Conservation (phyloP, 2,113 vertebrate genomes). For the Solenodon paradoxus region DNA sequence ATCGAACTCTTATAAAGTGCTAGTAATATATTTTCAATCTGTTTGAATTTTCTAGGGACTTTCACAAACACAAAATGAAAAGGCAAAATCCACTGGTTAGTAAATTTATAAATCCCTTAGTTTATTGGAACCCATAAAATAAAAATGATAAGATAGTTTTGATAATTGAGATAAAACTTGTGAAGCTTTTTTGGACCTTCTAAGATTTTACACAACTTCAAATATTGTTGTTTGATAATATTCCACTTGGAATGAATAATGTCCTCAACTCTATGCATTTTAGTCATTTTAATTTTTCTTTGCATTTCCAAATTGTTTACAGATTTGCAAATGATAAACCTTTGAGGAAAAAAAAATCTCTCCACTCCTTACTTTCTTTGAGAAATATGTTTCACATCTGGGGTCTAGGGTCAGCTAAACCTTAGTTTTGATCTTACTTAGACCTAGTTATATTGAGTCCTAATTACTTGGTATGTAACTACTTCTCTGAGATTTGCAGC, state of each 20-base stretch:
- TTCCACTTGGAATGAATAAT: slow-evolving; percentile 48
- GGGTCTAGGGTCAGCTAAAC: neutral
- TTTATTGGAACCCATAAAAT: slow-evolving; percentile 35
- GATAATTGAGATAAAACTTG: slow-evolving; percentile 51
- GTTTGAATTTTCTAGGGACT: neutral
- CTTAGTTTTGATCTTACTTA: neutral
- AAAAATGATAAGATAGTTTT: slow-evolving; percentile 61
- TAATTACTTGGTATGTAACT: neutral
- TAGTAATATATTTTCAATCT: neutral
- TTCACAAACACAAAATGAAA: slow-evolving; percentile 17
- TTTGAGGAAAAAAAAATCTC: neutral
- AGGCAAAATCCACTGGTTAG: neutral
- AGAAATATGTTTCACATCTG: neutral
- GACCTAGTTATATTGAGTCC: neutral
- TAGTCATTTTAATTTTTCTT: neutral
- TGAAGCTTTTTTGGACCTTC: slow-evolving; percentile 28
- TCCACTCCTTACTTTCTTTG: neutral
- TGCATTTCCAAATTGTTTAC: neutral
- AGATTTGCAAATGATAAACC: neutral
- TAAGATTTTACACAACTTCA: slow-evolving; percentile 35
- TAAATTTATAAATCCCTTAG: neutral
- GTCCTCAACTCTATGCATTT: slow-evolving; percentile 17
- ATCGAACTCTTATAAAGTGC: neutral
- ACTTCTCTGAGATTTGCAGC: neutral
- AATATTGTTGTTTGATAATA: slow-evolving; percentile 36